These are phyloP conservation scores for Porites evermanni DNA, from an alignment of 92 coral and sea anemone genomes.

Conservation along the genomic window DNA sequence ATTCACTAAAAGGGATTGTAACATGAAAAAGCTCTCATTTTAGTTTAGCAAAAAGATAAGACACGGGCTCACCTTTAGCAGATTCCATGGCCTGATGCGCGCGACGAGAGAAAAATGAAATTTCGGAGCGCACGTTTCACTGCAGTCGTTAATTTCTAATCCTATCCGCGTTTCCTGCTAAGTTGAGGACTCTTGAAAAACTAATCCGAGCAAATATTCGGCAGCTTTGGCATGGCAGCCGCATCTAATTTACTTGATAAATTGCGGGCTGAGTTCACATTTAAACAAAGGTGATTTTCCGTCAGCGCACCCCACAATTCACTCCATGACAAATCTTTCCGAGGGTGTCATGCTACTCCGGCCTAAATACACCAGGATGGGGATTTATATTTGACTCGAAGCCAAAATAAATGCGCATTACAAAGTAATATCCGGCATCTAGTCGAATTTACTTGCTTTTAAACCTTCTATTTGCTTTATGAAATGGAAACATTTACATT, in stretches of 20 bases:
- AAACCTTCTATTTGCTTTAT: conserved; percentile 53
- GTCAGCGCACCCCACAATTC: conserved; percentile 14
- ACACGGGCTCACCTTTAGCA: conserved; percentile 35
- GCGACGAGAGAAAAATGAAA: neutral
- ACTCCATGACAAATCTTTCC: conserved; percentile 20
- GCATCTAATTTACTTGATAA: conserved; percentile 45
- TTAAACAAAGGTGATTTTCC: conserved; percentile 37
- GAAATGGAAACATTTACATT: conserved; percentile 51
- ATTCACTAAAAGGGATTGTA: conserved; percentile 5
- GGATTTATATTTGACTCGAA: conserved; percentile 19
- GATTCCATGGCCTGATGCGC: conserved; percentile 24
- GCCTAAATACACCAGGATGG: neutral
- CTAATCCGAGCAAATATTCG: conserved; percentile 41
- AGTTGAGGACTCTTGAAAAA: conserved; percentile 26
- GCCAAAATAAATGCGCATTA: conserved; percentile 38
- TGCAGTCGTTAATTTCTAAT: conserved; percentile 8
- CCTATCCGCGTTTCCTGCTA: conserved; percentile 9
- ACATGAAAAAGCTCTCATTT: neutral
- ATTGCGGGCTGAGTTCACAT: conserved; percentile 50
- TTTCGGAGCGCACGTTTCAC: conserved; percentile 8
- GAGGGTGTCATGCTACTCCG: conserved; percentile 19
- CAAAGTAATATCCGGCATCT: conserved; percentile 49
- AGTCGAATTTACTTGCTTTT: conserved; percentile 50
- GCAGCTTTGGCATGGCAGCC: conserved; percentile 36
- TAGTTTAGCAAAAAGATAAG: conserved; percentile 12